These are phyloP conservation scores for Teinopalpus imperialis DNA, from an alignment of 2,888 invertebrate genomes.

Conservation along the genomic window DNA sequence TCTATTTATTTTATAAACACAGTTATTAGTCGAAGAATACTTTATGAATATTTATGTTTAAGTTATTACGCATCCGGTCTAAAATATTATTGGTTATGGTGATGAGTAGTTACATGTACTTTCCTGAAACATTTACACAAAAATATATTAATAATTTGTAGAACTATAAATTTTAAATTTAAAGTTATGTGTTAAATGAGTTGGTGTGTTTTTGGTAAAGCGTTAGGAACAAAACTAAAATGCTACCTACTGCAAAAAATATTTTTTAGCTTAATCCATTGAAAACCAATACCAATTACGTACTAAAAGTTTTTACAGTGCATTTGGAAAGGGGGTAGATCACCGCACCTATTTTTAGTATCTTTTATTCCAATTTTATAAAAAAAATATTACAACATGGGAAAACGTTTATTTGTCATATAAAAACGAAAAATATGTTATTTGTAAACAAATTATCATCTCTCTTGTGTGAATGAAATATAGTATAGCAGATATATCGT, in stretches of 20 bases:
- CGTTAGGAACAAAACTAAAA: constrained; percentile 1
- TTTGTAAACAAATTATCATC: too few relatives aligned
- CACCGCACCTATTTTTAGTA: too few relatives aligned
- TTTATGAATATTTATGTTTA: too few relatives aligned
- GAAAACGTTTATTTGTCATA: too few relatives aligned
- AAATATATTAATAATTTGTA: background rate
- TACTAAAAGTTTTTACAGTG: too few relatives aligned
- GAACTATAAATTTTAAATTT: constrained; percentile 1
- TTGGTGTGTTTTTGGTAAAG: constrained; percentile 11
- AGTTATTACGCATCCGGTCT: background rate
- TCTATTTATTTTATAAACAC: background rate
- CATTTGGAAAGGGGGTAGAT: too few relatives aligned
- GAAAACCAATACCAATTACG: too few relatives aligned
- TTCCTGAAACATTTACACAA: constrained; percentile 57
- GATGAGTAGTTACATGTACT: constrained; percentile 59
- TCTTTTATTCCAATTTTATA: too few relatives aligned
- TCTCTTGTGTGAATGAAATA: too few relatives aligned
- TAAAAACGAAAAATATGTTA: constrained; percentile 12
- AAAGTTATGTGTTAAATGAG: constrained; percentile 17
- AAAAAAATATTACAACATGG: too few relatives aligned
- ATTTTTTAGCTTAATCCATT: too few relatives aligned
- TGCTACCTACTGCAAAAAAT: constrained; percentile 22
- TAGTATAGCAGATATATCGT: too few relatives aligned
- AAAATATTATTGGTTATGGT: background rate
- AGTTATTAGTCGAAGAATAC: background rate